These are phyloP conservation scores for Uria aalge DNA, from an alignment of 2,113 vertebrate genomes.

Conservation along the genomic window DNA sequence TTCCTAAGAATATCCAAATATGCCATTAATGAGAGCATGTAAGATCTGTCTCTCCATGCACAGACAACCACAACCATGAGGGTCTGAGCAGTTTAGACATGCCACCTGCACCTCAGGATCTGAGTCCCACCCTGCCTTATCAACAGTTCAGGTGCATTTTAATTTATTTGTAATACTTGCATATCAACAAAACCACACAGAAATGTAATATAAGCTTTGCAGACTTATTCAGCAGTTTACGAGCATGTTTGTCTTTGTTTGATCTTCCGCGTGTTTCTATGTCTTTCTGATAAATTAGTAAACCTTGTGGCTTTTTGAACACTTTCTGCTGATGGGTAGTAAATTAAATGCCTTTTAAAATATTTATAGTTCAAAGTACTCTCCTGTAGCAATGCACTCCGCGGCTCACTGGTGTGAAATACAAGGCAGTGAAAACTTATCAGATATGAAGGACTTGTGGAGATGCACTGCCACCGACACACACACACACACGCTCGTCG, in stretches of 20 bases:
- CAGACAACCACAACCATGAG: neutral
- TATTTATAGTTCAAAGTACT: constrained; percentile 53
- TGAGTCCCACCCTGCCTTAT: neutral
- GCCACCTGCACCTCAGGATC: constrained; percentile 17
- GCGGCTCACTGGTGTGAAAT: neutral
- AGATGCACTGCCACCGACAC: neutral
- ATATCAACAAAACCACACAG: constrained; percentile 42
- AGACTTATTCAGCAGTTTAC: constrained; percentile 44
- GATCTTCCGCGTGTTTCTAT: constrained; percentile 30
- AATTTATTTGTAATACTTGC: constrained; percentile 33
- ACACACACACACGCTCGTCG: neutral
- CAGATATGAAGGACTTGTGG: neutral
- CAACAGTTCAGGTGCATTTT: constrained; percentile 26
- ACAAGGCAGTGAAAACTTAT: constrained; percentile 24
- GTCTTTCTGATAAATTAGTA: constrained; percentile 64
- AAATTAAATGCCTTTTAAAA: constrained; percentile 61
- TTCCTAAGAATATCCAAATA: neutral
- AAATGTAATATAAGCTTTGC: constrained; percentile 18
- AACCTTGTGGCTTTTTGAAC: constrained; percentile 57
- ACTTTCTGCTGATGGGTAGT: constrained; percentile 53
- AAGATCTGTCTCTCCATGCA: neutral
- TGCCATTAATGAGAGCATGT: neutral
- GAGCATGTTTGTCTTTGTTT: constrained; percentile 47
- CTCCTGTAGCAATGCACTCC: neutral
- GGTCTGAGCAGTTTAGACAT: neutral